Evolutionary conservation across 92 coral and sea anemone genomes (phyloP).

Genomic region (Parazoanthus atlanticus): DNA sequence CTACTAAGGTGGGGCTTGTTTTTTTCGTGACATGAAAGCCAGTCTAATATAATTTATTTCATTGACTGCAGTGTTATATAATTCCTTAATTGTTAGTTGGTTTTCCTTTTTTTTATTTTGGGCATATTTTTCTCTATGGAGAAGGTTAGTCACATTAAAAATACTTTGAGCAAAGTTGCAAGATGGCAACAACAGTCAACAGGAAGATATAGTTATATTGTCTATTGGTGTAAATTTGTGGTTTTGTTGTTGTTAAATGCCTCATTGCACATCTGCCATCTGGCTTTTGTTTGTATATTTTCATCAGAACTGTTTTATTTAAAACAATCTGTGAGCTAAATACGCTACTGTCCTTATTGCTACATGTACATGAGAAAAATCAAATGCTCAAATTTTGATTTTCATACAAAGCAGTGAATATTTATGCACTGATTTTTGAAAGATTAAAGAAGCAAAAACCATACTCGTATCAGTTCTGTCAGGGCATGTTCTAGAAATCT

Average conservation of each 20-base stretch:
- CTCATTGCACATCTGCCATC: not conserved
- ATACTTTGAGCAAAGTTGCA: not conserved
- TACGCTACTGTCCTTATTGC: too few species aligned
- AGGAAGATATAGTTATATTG: not conserved
- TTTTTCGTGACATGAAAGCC: too few species aligned
- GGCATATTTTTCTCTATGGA: not conserved
- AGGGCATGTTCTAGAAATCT: too few species aligned
- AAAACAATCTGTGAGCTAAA: too few species aligned
- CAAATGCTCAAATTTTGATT: too few species aligned
- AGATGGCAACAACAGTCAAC: not conserved
- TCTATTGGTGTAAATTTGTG: not conserved
- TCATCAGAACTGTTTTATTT: not conserved
- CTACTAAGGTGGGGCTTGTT: too few species aligned
- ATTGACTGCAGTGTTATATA: not conserved
- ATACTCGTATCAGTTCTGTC: too few species aligned
- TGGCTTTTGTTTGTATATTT: not conserved
- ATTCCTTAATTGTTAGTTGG: not conserved
- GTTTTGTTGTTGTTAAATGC: not conserved
- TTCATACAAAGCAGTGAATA: too few species aligned
- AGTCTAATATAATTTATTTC: too few species aligned
- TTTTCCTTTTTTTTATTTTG: not conserved
- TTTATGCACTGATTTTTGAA: too few species aligned
- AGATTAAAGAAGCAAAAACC: too few species aligned
- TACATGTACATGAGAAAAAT: too few species aligned
- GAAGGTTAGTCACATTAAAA: not conserved